Conservation (phyloP, 1,140 invertebrate genomes). For the Metopolophium dirhodum region DNA sequence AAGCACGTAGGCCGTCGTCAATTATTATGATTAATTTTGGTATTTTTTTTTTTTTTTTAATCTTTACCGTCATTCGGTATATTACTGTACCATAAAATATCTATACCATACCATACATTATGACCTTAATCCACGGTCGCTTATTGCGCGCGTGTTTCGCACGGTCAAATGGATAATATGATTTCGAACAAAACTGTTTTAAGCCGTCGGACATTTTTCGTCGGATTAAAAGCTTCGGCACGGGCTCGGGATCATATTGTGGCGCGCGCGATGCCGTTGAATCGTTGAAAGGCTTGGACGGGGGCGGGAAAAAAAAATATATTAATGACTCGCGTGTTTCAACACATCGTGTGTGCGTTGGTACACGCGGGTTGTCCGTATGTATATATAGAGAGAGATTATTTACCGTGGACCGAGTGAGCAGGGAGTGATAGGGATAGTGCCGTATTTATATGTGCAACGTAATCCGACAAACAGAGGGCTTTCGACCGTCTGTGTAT, state of each 20-base stretch:
- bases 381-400: neutral
- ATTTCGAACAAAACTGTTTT: slow-evolving; percentile 34
- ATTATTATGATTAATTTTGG: neutral
- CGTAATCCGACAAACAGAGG: slow-evolving; percentile 3
- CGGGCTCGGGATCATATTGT: neutral
- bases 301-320: slow-evolving; percentile 4
- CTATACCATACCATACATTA: neutral
- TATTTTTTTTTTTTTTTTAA: slow-evolving; percentile 9
- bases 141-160: neutral
- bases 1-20: neutral
- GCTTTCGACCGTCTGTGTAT: neutral
- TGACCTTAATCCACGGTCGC: slow-evolving; percentile 17
- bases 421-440: neutral
- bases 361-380: neutral
- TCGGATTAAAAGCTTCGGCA: slow-evolving; percentile 40
- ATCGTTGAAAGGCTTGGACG: slow-evolving; percentile 45
- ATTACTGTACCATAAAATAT: neutral
- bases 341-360: neutral
- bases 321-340: neutral
- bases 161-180: slow-evolving; percentile 12
- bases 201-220: slow-evolving; percentile 34
- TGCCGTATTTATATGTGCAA: neutral
- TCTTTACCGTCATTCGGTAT: neutral
- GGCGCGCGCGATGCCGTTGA: slow-evolving; percentile 31
- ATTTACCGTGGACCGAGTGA: slow-evolving; percentile 14